Base-by-base conservation (phyloP, 2,888 invertebrate species). In the Drosophila quinaria region DNA sequence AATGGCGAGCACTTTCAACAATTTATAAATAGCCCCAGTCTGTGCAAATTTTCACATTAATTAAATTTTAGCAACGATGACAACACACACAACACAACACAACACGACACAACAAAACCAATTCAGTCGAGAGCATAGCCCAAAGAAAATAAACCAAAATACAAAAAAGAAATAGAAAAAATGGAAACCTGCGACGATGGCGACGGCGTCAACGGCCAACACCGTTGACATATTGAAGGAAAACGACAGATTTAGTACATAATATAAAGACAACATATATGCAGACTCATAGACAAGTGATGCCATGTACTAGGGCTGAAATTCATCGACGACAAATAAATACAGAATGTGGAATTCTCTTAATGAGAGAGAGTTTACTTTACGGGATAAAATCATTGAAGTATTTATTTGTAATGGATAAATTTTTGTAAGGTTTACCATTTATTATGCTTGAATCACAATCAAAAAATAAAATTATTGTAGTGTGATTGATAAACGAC, bases 1-100 rank as follows among this genome's bases (percentile, higher is more conserved):
- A 29, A 50, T 62, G 55, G 70, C 86, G 71, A 86, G 85, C 87
- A 88, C 89, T 88, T 87, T 85, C 78, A 87, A 74, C 84, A 84
- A 87, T 70, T 89, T 89, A 89, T 89, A 89, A 89, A 89, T 89
- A 89, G 90, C 86, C 77, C 49, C 81, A 80, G 89, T 89, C 90
- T 89, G 89, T 87, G 89, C 88, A 89, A 89, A 89, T 90, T 89
- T 89, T 90, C 89, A 89, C 90, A 90, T 89, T 90, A 89, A 89
- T 89, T 89, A 90, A 87, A 89, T 90, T 89, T 90, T 78, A 82
- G 79, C 86, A 59, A 76, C 88, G 69, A 78, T 78, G 66, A 82
- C 74, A 70, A 54, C 56, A 61, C 60, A 65, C 66, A 76, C 51
- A 46, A 61, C 51, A 42, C 60, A 60, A 74, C n/a, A 42, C 60